Evolutionary conservation across 2,113 vertebrate genomes (phyloP).

Genomic region (Capricornis sumatraensis): DNA sequence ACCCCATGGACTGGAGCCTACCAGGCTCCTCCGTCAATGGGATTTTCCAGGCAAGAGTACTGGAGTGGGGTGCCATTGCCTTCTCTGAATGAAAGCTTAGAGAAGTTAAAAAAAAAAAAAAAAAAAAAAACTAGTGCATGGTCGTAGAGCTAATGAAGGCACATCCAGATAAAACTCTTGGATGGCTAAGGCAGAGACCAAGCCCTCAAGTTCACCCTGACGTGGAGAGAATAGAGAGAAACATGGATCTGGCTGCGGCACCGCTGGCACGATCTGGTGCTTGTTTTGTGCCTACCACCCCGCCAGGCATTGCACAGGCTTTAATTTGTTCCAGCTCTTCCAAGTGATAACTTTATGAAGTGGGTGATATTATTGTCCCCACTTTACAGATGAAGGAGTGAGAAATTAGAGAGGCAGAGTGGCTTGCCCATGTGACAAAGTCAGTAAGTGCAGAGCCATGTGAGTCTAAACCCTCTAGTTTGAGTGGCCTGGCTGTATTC

Average conservation of each 20-base stretch:
- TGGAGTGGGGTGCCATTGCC: no score
- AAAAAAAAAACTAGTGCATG: background rate
- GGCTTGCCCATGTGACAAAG: background rate
- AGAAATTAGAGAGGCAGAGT: background rate
- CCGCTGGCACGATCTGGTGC: accelerated
- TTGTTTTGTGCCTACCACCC: accelerated
- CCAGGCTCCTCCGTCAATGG: no score
- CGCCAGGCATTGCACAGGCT: background rate
- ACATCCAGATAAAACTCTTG: background rate
- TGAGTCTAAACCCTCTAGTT: background rate
- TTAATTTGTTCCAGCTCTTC: background rate
- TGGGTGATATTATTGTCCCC: background rate
- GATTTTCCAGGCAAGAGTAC: no score
- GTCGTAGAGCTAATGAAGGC: background rate
- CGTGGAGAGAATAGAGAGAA: background rate
- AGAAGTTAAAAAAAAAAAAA: background rate
- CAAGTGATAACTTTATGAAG: background rate
- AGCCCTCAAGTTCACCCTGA: background rate
- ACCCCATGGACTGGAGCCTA: no score
- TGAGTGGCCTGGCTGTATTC: background rate
- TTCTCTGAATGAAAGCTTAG: background rate
- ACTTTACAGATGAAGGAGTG: background rate
- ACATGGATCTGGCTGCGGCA: accelerated
- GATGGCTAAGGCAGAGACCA: background rate
- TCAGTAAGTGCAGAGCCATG: background rate